Conservation (phyloP, 2,797 vertebrate species). For the Menidia menidia region DNA sequence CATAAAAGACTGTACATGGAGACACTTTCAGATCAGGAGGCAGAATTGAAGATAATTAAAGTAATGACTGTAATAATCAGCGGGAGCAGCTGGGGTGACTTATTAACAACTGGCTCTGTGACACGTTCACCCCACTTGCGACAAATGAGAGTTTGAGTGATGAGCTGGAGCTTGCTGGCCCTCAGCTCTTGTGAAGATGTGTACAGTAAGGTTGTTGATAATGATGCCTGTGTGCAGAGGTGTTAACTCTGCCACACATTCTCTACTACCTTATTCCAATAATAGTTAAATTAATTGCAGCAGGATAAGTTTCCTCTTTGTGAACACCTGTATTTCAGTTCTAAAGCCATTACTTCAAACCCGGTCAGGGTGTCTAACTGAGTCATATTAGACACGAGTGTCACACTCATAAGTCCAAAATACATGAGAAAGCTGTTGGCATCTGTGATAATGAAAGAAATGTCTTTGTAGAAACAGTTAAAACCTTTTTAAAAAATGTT, state of each 20-base stretch:
- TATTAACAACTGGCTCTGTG: conserved; percentile 79
- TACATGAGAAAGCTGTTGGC: neutral
- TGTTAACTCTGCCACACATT: conserved; percentile 27
- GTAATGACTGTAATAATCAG: conserved; percentile 82
- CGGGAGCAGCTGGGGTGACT: conserved; percentile 81
- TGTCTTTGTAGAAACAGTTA: neutral
- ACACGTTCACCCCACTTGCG: conserved; percentile 71
- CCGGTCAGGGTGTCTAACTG: conserved; percentile 1
- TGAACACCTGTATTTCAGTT: conserved; percentile 3
- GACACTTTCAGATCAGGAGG: conserved; percentile 70
- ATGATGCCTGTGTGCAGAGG: conserved; percentile 59
- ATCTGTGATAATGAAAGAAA: neutral
- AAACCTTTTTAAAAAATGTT: neutral
- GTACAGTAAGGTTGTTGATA: conserved; percentile 51
- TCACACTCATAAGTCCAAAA: neutral
- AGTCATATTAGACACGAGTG: neutral
- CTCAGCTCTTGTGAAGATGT: conserved; percentile 55
- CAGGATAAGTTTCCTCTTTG: neutral
- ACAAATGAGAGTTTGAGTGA: conserved; percentile 82
- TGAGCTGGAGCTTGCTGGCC: conserved; percentile 66
- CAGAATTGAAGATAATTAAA: conserved; percentile 80
- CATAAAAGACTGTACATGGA: conserved; percentile 71
- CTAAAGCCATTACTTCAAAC: neutral
- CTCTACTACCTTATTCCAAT: conserved; percentile 11
- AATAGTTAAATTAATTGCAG: conserved; percentile 15